phyloP scores from a whole-genome alignment of 1,140 invertebrate species.

The Oreohelix idahoensis region DNA sequence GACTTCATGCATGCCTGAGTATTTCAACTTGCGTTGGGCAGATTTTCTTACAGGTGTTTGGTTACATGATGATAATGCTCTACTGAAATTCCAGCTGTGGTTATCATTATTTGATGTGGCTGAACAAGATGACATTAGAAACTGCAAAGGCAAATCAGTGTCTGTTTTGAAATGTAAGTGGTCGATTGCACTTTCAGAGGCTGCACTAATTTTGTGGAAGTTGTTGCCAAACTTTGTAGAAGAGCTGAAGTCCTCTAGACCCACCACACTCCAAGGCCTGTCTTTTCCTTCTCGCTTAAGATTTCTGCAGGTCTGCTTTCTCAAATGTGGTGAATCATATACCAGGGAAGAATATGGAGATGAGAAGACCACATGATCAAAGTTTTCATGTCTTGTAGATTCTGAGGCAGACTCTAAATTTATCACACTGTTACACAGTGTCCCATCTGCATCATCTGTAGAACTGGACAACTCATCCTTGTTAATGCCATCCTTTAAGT shows the following conservation, averaged over 20 bases:
- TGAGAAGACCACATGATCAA: slow-evolving; percentile 30
- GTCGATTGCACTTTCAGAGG: slow-evolving; percentile 86
- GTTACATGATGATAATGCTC: slow-evolving; percentile 42
- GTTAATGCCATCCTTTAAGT: slow-evolving; percentile 17
- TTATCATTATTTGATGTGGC: slow-evolving; percentile 52
- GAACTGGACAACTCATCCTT: slow-evolving; percentile 55
- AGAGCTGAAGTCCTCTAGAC: slow-evolving; percentile 80
- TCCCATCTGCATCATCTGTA: slow-evolving; percentile 55
- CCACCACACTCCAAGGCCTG: slow-evolving; percentile 88
- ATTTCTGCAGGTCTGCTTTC: slow-evolving; percentile 41
- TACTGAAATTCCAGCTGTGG: slow-evolving; percentile 24
- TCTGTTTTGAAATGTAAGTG: slow-evolving; percentile 41
- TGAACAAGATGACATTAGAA: slow-evolving; percentile 40
- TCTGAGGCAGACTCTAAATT: slow-evolving; percentile 51
- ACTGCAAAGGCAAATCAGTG: slow-evolving; percentile 41
- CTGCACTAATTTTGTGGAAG: slow-evolving; percentile 77
- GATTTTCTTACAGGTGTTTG: slow-evolving; percentile 36
- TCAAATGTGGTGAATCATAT: slow-evolving; percentile 45
- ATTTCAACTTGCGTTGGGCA: slow-evolving; percentile 54
- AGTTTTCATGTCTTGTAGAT: slow-evolving; percentile 32
- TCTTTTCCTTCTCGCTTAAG: slow-evolving; percentile 61
- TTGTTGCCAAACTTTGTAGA: slow-evolving; percentile 45
- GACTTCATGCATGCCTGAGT: neutral
- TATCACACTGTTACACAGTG: slow-evolving; percentile 56
- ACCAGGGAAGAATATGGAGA: slow-evolving; percentile 1